Conservation (phyloP, 1,140 invertebrate genomes). For the Littorina saxatilis region DNA sequence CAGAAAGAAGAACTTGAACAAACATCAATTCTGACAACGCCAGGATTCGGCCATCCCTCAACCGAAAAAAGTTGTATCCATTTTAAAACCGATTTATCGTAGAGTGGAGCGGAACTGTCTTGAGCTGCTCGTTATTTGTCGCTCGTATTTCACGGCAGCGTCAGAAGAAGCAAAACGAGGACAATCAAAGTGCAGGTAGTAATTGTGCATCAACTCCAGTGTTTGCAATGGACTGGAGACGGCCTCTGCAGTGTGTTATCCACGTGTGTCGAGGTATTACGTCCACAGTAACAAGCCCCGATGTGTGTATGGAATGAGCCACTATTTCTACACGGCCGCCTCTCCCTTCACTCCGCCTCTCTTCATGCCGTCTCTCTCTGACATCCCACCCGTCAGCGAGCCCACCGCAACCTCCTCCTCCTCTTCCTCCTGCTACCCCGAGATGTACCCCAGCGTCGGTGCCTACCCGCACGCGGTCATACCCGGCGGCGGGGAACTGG, state of each 20-base stretch:
- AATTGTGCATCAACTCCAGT: too few species aligned
- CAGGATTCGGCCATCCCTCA: too few species aligned
- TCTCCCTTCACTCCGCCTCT: background rate
- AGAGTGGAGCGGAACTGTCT: too few species aligned
- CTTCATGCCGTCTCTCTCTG: conserved; percentile 31
- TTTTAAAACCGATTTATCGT: too few species aligned
- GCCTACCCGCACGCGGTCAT: conserved; percentile 33
- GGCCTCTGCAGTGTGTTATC: background rate
- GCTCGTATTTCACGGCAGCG: too few species aligned
- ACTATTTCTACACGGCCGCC: conserved; percentile 1
- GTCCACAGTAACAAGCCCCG: background rate
- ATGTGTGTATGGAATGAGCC: background rate
- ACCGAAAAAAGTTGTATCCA: too few species aligned
- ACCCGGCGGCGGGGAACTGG: background rate
- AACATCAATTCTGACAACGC: too few species aligned
- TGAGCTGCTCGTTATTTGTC: too few species aligned
- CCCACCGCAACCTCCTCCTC: background rate
- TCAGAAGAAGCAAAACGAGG: too few species aligned
- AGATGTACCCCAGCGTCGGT: conserved; percentile 32
- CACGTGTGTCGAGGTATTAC: background rate
- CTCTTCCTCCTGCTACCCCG: conserved; percentile 19
- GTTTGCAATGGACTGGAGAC: too few species aligned
- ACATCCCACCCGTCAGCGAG: background rate
- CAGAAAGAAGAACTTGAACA: too few species aligned
- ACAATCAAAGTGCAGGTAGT: too few species aligned